Conservation (phyloP, 2,797 vertebrate genomes). For the Amphiprion clarkii region DNA sequence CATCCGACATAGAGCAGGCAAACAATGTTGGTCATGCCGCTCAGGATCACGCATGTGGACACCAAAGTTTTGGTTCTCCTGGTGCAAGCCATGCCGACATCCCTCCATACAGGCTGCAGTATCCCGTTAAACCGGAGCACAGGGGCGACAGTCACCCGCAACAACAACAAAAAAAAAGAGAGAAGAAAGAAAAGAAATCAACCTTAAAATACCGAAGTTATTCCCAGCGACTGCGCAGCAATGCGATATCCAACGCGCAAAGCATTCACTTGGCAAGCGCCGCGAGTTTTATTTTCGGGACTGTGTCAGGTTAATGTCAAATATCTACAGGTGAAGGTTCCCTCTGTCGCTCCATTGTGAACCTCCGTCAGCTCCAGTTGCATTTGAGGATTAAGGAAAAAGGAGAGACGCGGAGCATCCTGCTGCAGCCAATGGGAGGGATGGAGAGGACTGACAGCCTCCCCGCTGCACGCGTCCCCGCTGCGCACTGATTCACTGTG, state of each 20-base stretch:
- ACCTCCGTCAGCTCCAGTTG: slow-evolving; percentile 58
- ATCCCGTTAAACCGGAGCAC: slow-evolving; percentile 72
- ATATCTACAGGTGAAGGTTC: slow-evolving; percentile 76
- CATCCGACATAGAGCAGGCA: slow-evolving; percentile 98
- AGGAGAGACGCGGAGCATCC: slow-evolving; percentile 57
- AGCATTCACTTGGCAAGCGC: slow-evolving; percentile 43
- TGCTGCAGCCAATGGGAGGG: slow-evolving; percentile 80
- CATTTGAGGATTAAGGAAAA: slow-evolving; percentile 64
- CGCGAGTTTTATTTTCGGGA: neutral
- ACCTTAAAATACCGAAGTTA: slow-evolving; percentile 61
- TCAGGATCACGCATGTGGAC: slow-evolving; percentile 98
- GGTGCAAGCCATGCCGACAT: slow-evolving; percentile 97
- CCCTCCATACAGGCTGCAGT: slow-evolving; percentile 90
- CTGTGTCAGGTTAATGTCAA: slow-evolving; percentile 28
- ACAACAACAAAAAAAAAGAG: neutral
- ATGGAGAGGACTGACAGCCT: slow-evolving; percentile 62
- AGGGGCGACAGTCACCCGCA: slow-evolving; percentile 73
- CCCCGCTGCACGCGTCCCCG: slow-evolving; percentile 60
- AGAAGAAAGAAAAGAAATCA: neutral
- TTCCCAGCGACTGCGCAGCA: slow-evolving; percentile 54
- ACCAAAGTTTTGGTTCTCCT: slow-evolving; percentile 99
- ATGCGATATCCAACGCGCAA: slow-evolving; percentile 27
- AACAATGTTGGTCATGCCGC: slow-evolving; percentile 98
- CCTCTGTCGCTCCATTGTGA: slow-evolving; percentile 71
- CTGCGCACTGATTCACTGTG: slow-evolving; percentile 63